These are phyloP conservation scores for Dynastes tityus DNA, from an alignment of 2,888 invertebrate species.

Conservation along the genomic window DNA sequence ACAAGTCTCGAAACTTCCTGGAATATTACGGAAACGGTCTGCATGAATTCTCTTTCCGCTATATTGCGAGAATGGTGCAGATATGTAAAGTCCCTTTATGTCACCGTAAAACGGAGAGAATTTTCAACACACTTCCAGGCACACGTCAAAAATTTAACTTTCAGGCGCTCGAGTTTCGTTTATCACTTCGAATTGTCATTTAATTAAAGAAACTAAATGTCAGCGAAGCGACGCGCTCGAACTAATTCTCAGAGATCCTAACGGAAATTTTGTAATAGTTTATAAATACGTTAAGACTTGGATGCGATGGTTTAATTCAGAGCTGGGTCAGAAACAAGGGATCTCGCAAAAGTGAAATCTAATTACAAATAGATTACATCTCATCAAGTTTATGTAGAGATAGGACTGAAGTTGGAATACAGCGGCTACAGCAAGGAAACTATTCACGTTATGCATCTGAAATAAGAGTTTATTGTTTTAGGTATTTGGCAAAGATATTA, in stretches of 20 bases:
- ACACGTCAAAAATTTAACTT: constrained; percentile 11
- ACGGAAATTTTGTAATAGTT: not conserved
- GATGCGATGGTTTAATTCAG: not conserved
- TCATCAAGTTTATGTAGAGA: constrained; percentile 23
- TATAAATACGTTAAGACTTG: no score
- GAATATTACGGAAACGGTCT: constrained; percentile 43
- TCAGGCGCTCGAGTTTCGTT: constrained; percentile 8
- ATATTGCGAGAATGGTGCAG: not conserved
- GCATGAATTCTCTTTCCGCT: not conserved
- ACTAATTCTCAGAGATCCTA: constrained; percentile 7
- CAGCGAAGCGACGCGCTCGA: no score
- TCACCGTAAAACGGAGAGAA: constrained; percentile 8
- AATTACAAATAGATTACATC: constrained; percentile 21
- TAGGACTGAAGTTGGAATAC: no score
- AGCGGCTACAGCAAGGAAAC: no score
- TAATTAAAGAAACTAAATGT: no score
- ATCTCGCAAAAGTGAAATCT: constrained; percentile 13
- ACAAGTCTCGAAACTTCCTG: constrained; percentile 50
- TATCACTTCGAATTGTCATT: not conserved
- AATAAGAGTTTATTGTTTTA: no score
- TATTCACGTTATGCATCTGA: no score
- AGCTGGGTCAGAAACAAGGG: not conserved
- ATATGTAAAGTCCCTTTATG: constrained; percentile 12
- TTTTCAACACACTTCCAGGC: not conserved
- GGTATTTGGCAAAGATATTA: no score